Base-by-base conservation (phyloP, 2,113 vertebrate genomes). In the Eonycteris spelaea region DNA sequence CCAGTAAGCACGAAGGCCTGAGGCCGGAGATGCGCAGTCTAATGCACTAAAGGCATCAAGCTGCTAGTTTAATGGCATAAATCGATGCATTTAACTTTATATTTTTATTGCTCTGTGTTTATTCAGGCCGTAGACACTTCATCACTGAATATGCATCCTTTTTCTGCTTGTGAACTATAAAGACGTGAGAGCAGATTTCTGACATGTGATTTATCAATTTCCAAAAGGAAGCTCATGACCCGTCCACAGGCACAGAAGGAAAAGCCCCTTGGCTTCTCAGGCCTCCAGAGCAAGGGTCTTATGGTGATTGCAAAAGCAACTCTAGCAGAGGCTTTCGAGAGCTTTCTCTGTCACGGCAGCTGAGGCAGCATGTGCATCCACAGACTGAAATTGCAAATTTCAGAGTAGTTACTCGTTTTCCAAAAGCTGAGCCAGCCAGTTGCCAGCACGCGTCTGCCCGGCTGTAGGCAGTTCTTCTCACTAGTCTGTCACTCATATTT, bases 391-490 rank as follows among this genome's bases (percentile, higher is more conserved):
- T 88, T 22, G 26, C 14, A 61, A 45, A 94, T 90, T 97, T 97
- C 96, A 97, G 97, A 98, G 96, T 43, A 11, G 59, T 53, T 33
- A 91, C 14, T 96, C 48, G 19, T 88, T 95, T 73, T 98, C 97
- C 94, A 94, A 94, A 97, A 86, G 63, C 59, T 57, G 61, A 38
- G 94, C 16, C 51, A 94, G 53, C 24, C 87, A 91, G 65, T 92
- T 82, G 33, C 43, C 4, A 5, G 70, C 92, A 86, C 48, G 43
- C 6, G 15, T 30, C 48, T 55, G 61, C 30, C 51, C 11, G 6
- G 68, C 68, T 86, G 35, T 16, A 73, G 87, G 96, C 53, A 43
- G 67, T 43, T 19, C 83, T 59, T 82, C 35, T 95, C 83, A 73
- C 9, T 45, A 68, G 68, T 6, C 35, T 96, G 57, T 79, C 70